Evolutionary conservation across 2,797 vertebrate genomes (phyloP).

Genomic region (Lepidocolaptes lacrymiger): DNA sequence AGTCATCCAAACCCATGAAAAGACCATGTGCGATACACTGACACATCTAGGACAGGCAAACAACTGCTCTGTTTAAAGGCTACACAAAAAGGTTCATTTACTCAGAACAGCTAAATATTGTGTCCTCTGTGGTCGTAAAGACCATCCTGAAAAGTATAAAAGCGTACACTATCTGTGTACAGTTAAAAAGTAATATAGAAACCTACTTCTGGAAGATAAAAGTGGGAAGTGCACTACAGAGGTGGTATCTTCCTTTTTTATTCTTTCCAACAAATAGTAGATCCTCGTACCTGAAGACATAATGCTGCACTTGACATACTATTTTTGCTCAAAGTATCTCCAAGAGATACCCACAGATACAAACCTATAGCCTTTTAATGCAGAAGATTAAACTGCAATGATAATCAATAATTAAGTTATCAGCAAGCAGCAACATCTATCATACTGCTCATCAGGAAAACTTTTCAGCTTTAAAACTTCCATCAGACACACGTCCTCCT

Average conservation of each 20-base stretch:
- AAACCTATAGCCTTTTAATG: neutral
- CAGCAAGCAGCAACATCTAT: neutral
- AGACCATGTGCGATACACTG: neutral
- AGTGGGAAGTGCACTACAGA: neutral
- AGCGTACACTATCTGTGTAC: neutral
- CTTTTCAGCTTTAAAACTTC: neutral
- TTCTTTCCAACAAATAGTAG: neutral
- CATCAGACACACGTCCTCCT: rapidly evolving
- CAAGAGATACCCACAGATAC: neutral
- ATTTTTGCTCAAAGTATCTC: neutral
- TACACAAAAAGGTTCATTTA: neutral
- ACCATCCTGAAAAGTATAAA: neutral
- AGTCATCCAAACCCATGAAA: neutral
- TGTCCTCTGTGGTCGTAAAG: neutral
- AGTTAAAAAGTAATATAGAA: neutral
- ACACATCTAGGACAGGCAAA: neutral
- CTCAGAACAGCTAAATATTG: neutral
- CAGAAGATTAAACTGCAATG: neutral
- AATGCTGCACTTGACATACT: neutral
- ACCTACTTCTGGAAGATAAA: neutral
- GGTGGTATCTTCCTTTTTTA: neutral
- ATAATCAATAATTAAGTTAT: neutral
- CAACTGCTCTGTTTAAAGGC: neutral
- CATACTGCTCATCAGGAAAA: neutral
- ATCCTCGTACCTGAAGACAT: rapidly evolving